These are phyloP conservation scores for Melanerpes aurifrons DNA, from an alignment of 2,113 vertebrate genomes.

Conservation along the genomic window DNA sequence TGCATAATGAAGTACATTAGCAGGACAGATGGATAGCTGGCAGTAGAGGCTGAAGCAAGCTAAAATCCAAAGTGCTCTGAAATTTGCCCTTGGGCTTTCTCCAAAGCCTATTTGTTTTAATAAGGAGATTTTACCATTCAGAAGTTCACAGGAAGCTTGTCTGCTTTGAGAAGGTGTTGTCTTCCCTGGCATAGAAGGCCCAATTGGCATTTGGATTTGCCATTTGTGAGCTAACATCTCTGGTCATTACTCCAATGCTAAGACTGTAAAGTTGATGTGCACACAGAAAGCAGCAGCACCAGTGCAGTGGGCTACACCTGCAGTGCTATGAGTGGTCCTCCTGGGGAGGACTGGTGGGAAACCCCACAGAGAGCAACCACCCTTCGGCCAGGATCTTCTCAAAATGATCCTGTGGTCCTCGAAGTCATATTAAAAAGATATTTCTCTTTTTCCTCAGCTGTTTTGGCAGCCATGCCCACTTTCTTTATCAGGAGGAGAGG, in stretches of 20 bases:
- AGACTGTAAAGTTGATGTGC: not conserved
- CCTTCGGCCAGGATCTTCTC: not conserved
- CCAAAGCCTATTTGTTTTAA: not conserved
- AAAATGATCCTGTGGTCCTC: not conserved
- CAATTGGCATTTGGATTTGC: not conserved
- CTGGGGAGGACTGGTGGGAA: not conserved
- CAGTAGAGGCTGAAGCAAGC: conserved; percentile 28
- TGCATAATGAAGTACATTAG: conserved; percentile 33
- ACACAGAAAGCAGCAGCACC: not conserved
- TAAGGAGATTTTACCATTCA: conserved; percentile 28
- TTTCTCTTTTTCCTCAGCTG: not conserved
- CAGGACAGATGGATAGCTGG: conserved; percentile 51
- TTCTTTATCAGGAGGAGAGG: not conserved
- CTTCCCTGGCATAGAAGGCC: not conserved
- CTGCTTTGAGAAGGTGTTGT: conserved; percentile 1
- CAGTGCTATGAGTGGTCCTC: not conserved
- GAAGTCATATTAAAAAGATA: not conserved
- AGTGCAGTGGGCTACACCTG: not conserved
- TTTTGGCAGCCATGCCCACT: not conserved
- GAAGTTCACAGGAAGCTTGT: not conserved
- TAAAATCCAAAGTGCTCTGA: conserved; percentile 37
- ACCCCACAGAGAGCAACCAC: not conserved
- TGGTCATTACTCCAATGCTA: accelerated
- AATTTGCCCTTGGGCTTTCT: conserved; percentile 44
- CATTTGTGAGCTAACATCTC: not conserved